Evolutionary conservation across 2,113 vertebrate genomes (phyloP).

Genomic region (Cyanistes caeruleus): DNA sequence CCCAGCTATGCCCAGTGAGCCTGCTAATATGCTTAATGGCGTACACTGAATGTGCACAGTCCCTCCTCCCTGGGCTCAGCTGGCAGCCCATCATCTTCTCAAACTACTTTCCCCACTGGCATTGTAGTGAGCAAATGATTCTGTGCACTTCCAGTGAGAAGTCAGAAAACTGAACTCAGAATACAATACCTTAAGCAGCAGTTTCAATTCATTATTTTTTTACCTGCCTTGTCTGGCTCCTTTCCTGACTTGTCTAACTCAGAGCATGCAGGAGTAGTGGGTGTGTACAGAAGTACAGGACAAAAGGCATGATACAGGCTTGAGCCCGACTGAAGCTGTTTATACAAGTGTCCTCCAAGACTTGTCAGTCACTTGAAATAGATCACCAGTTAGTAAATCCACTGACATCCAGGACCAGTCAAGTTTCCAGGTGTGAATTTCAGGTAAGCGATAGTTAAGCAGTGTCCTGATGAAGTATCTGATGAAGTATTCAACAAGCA

Average conservation of each 20-base stretch:
- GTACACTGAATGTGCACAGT: fast-evolving
- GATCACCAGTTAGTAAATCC: not conserved
- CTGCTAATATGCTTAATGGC: not conserved
- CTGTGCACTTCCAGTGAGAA: not conserved
- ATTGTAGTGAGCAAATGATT: not conserved
- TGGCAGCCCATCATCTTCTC: not conserved
- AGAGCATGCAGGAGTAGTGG: not conserved
- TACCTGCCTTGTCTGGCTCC: not conserved
- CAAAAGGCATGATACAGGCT: not conserved
- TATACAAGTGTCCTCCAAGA: not conserved
- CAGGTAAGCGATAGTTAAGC: not conserved
- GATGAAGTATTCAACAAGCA: not conserved
- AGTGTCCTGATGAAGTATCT: not conserved
- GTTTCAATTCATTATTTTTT: not conserved
- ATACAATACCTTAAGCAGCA: not conserved
- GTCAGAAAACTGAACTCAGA: not conserved
- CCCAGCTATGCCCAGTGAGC: not conserved
- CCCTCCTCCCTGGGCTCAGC: not conserved
- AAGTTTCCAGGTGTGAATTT: not conserved
- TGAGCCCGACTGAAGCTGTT: not conserved
- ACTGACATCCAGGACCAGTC: not conserved
- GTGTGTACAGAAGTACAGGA: not conserved
- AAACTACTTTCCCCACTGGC: not conserved
- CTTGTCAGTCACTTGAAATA: not conserved
- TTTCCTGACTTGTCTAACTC: not conserved